These are phyloP conservation scores for Paramormyrops kingsleyae DNA, from an alignment of 2,113 vertebrate species.

Conservation along the genomic window DNA sequence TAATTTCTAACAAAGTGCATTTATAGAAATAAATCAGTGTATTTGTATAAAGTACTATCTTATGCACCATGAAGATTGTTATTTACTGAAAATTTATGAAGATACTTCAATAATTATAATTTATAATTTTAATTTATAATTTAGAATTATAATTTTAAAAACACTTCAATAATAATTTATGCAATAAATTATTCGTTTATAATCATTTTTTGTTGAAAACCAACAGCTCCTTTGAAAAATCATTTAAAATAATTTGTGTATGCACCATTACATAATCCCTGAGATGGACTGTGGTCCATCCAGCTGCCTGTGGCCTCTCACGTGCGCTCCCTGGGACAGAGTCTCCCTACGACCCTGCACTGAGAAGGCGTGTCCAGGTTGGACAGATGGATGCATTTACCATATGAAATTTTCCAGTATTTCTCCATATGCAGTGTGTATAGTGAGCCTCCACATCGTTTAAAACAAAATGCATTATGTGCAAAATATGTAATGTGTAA, in stretches of 20 bases:
- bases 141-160: not conserved
- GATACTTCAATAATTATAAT: not conserved
- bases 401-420: not conserved
- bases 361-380: not conserved
- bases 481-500: not conserved
- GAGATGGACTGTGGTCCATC: no score
- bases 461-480: no score
- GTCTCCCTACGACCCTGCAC: not conserved
- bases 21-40: slow-evolving; percentile 43
- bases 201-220: not conserved
- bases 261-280: not conserved
- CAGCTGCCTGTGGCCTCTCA: not conserved
- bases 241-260: not conserved
- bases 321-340: not conserved
- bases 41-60: slow-evolving; percentile 41
- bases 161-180: not conserved
- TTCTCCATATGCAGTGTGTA: not conserved
- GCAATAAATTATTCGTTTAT: not conserved
- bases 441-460: not conserved
- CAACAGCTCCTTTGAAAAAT: not conserved
- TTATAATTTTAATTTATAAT: no score
- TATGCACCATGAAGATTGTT: not conserved
- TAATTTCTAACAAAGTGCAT: slow-evolving; percentile 34
- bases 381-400: not conserved
- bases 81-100: not conserved